Conservation (phyloP, 2,113 vertebrate species). For the Eonycteris spelaea region DNA sequence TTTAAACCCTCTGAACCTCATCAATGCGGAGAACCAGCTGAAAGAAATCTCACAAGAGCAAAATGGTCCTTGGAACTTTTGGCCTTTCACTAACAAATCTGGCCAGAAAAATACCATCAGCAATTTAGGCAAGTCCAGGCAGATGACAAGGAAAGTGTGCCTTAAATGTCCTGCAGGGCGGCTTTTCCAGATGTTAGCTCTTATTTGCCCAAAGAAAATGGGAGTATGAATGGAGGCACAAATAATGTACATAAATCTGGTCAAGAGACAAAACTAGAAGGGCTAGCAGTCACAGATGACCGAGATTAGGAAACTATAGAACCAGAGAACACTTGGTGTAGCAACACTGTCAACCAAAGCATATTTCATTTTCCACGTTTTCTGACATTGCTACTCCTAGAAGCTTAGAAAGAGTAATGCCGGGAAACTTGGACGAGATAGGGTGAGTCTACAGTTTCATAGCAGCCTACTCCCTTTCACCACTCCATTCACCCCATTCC, state of each 20-base stretch:
- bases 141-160: not conserved
- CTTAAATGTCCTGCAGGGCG: not conserved
- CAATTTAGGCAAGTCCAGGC: not conserved
- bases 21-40: constrained; percentile 45
- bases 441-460: not conserved
- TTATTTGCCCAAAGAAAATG: not conserved
- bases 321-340: not conserved
- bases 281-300: not conserved
- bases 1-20: constrained; percentile 69
- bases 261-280: not conserved
- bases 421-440: not conserved
- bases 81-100: constrained; percentile 44
- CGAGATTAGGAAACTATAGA: not conserved
- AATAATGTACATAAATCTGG: not conserved
- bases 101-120: constrained; percentile 33
- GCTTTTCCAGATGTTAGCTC: not conserved
- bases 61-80: constrained; percentile 38
- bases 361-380: not conserved
- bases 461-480: not conserved
- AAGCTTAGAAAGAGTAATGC: not conserved
- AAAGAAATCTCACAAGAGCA: constrained; percentile 54
- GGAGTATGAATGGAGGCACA: not conserved
- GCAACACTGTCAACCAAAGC: not conserved
- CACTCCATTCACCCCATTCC: rapidly evolving
- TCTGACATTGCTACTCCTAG: not conserved